phyloP scores from a whole-genome alignment of 2,113 vertebrate genomes.

The Lycaon pictus region DNA sequence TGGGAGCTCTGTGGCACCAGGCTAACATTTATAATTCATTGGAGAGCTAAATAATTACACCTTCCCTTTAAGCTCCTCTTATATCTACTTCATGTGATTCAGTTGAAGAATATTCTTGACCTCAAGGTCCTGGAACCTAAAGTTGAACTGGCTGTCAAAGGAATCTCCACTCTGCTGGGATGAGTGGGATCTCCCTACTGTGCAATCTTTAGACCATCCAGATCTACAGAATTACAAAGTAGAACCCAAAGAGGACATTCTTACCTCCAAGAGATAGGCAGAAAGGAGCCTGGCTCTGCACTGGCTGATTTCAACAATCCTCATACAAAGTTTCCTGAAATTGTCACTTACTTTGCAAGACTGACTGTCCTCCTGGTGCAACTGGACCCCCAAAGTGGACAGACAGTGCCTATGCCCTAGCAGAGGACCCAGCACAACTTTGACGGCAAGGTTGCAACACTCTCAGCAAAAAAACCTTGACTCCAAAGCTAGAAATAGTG shows the following conservation, averaged over 20 bases:
- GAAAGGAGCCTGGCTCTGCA: slow-evolving; percentile 44
- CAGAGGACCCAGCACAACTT: not conserved
- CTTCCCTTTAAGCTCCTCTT: not conserved
- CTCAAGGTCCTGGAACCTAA: not conserved
- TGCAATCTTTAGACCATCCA: not conserved
- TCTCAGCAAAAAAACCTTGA: not conserved
- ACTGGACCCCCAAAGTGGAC: not conserved
- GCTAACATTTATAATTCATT: not conserved
- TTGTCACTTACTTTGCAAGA: not conserved
- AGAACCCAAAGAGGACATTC: not conserved
- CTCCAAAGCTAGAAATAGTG: not conserved
- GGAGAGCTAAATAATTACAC: not conserved
- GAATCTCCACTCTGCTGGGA: not conserved
- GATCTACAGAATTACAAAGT: not conserved
- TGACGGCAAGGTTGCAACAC: not conserved
- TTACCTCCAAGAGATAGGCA: not conserved
- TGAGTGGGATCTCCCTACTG: not conserved
- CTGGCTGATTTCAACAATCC: not conserved
- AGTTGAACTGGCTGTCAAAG: not conserved
- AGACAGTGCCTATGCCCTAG: not conserved
- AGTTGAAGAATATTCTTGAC: not conserved
- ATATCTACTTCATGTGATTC: not conserved
- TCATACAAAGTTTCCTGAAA: not conserved
- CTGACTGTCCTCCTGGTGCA: not conserved
- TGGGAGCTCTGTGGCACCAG: not conserved